phyloP scores from a whole-genome alignment of 2,113 vertebrate species.

The Heptranchias perlo region DNA sequence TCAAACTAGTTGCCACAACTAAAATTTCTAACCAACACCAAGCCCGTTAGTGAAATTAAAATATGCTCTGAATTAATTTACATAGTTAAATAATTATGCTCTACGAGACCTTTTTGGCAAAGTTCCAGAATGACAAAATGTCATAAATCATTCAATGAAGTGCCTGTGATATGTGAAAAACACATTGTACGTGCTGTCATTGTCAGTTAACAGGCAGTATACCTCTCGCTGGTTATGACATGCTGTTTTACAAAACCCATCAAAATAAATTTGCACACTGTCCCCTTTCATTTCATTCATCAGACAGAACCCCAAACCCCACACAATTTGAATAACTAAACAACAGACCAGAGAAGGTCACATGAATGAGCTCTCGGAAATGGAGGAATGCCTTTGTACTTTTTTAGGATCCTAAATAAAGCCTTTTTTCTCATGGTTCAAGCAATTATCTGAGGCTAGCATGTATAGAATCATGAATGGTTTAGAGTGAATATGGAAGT shows the following conservation, averaged over 20 bases:
- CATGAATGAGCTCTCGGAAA: not conserved
- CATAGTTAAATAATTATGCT: constrained; percentile 15
- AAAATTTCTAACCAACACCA: not conserved
- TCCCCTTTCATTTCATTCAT: not conserved
- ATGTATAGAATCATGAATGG: not conserved
- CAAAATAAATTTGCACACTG: constrained; percentile 8
- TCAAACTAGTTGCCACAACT: not conserved
- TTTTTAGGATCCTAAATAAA: no score
- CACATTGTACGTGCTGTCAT: not conserved
- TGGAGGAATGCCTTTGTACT: not conserved
- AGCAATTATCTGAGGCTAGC: not conserved
- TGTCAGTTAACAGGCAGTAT: not conserved
- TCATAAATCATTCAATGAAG: constrained; percentile 33
- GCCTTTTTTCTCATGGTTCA: not conserved
- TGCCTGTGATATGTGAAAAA: not conserved
- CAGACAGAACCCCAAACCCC: not conserved
- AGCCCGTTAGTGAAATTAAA: not conserved
- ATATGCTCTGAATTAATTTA: constrained; percentile 25
- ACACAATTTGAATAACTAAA: not conserved
- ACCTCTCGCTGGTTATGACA: not conserved
- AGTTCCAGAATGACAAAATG: constrained; percentile 22
- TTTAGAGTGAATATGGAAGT: not conserved
- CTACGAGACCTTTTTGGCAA: constrained; percentile 12
- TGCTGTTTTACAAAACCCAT: constrained; percentile 20
- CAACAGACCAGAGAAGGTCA: not conserved